Conservation (phyloP, 2,888 invertebrate species). For the Ichneumoninae sp. region DNA sequence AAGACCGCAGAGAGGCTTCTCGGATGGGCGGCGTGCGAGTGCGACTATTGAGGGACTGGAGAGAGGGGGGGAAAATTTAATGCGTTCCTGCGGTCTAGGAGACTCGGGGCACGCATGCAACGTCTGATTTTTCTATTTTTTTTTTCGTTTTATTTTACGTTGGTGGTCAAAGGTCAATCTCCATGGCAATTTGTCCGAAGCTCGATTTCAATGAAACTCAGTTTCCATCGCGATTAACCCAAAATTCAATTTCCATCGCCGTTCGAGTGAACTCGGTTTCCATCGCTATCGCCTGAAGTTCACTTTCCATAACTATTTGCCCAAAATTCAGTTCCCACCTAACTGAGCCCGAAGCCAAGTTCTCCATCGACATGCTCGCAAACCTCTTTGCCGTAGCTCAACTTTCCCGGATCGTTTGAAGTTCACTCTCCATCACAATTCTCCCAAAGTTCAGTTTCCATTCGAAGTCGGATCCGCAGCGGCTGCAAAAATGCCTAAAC, state of each 20-base stretch:
- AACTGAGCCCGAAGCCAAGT: too few species aligned
- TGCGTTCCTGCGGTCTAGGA: conserved; percentile 44
- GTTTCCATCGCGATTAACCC: not conserved
- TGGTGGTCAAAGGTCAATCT: not conserved
- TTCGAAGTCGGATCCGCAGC: too few species aligned
- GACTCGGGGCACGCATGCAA: not conserved
- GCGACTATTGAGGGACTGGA: not conserved
- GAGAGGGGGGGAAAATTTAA: conserved; percentile 28
- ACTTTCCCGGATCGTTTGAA: too few species aligned
- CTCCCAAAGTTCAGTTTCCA: too few species aligned
- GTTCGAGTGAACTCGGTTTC: not conserved
- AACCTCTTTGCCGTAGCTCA: too few species aligned
- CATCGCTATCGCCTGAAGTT: not conserved
- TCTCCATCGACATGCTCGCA: too few species aligned
- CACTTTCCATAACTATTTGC: not conserved
- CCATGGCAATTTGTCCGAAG: not conserved
- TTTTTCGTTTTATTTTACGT: not conserved
- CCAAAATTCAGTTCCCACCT: too few species aligned
- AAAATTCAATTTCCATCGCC: not conserved
- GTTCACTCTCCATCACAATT: too few species aligned
- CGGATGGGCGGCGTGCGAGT: not conserved
- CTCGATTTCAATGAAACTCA: not conserved
- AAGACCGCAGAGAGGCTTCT: conserved; percentile 55
- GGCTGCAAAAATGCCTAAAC: too few species aligned
- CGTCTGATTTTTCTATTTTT: not conserved